A percentile compares a stretch with the other conserved stretches of the same genome.
Conservation (phyloP, 2,113 vertebrate genomes). For the Bettongia penicillata region DNA sequence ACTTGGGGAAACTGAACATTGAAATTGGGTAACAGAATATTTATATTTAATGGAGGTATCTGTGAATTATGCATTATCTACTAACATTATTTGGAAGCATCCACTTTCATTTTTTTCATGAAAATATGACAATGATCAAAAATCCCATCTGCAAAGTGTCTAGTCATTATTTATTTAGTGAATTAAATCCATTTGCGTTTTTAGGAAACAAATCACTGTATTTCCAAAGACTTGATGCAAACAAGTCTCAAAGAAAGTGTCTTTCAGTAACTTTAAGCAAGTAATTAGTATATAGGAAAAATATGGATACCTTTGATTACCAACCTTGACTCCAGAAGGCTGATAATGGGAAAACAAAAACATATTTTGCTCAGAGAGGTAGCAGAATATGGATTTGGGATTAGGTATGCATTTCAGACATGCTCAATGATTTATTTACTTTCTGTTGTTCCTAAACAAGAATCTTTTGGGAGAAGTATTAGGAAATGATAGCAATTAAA, state of each 20-base stretch:
- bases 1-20: conserved; percentile 19
- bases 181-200: conserved; percentile 38
- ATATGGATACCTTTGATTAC: neutral
- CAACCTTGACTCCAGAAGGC: neutral
- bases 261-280: neutral
- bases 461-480: neutral
- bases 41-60: conserved; percentile 45
- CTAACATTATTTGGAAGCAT: conserved; percentile 38
- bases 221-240: conserved; percentile 23
- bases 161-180: conserved; percentile 40
- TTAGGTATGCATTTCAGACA: neutral
- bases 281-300: conserved; percentile 11
- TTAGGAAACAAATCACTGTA: neutral
- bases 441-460: neutral
- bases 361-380: neutral
- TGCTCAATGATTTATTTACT: neutral
- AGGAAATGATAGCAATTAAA: neutral
- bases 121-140: conserved; percentile 8
- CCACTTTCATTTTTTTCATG: conserved; percentile 56
- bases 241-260: conserved; percentile 1
- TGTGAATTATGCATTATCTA: conserved; percentile 45
- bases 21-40: conserved; percentile 36
- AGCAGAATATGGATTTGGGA: neutral
- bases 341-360: neutral
- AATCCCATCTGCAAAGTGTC: neutral